These are phyloP conservation scores for Zoroaster sp. DNA, from an alignment of 53 echinoderm and acorn worm genomes.

Conservation along the genomic window DNA sequence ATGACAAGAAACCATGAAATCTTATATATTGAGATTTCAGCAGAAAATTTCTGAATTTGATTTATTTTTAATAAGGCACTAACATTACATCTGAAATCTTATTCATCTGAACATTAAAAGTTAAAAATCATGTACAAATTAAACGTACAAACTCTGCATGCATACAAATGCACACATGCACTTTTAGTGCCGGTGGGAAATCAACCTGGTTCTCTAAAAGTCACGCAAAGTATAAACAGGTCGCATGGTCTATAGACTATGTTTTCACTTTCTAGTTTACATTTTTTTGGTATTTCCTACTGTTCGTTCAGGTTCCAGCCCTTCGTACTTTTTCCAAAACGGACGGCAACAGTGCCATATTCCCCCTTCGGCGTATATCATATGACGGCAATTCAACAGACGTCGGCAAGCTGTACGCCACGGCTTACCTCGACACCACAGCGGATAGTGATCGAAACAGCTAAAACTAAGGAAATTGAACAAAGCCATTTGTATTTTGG, in stretches of 20 bases:
- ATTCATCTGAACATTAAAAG: no score
- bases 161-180: no score
- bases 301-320: constrained; percentile 56
- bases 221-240: no score
- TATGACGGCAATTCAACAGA: constrained; percentile 52
- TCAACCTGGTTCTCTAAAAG: no score
- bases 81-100: no score
- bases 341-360: constrained; percentile 62
- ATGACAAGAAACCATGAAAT: no score
- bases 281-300: no score
- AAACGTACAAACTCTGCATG: no score
- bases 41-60: no score
- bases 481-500: constrained; percentile 23
- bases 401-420: constrained; percentile 39
- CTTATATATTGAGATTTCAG: no score
- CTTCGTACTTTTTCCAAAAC: constrained; percentile 59
- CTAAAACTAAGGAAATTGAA: background rate
- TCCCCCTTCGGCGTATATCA: constrained; percentile 55
- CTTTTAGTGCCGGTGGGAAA: background rate
- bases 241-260: background rate
- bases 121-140: no score
- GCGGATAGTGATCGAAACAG: constrained; percentile 38
- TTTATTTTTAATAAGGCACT: no score
- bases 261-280: background rate
- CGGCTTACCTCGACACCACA: constrained; percentile 34